Percentiles rank a stretch among this genome's conserved stretches.
Evolutionary conservation across 2,888 invertebrate species (phyloP).

Genomic region (Acronicta leporina): DNA sequence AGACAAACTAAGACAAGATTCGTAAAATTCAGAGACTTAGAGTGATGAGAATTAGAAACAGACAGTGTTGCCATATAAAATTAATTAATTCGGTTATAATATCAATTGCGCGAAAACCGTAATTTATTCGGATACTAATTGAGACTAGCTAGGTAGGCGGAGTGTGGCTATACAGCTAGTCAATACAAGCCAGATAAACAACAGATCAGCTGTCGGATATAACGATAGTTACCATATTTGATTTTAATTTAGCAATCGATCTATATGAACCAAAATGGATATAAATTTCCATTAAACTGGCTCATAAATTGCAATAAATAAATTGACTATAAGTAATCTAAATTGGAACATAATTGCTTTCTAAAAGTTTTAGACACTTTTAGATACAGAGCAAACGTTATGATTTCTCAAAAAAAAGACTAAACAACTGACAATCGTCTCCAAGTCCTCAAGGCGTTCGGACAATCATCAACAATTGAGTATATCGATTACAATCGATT

Average conservation of each 20-base stretch:
- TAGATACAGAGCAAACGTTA: too few relatives aligned
- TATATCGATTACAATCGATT: background rate
- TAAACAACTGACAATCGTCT: background rate
- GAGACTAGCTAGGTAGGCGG: slow-evolving; percentile 33
- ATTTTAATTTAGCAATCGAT: slow-evolving; percentile 36
- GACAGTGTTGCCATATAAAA: slow-evolving; percentile 1
- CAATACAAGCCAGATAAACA: slow-evolving; percentile 37
- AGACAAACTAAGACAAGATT: too few relatives aligned
- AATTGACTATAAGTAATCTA: slow-evolving; percentile 10
- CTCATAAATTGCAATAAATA: slow-evolving; percentile 34
- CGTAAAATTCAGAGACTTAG: too few relatives aligned
- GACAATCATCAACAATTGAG: background rate
- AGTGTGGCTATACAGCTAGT: slow-evolving; percentile 31
- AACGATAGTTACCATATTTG: slow-evolving; percentile 18
- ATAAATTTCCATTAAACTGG: slow-evolving; percentile 36
- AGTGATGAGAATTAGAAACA: too few relatives aligned
- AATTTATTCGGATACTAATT: slow-evolving; percentile 47
- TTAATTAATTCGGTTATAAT: slow-evolving; percentile 32
- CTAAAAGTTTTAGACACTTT: too few relatives aligned
- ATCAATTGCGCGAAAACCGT: slow-evolving; percentile 42
- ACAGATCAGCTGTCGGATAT: slow-evolving; percentile 42
- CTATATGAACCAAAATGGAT: slow-evolving; percentile 27
- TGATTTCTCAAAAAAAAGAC: too few relatives aligned
- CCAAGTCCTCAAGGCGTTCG: background rate
- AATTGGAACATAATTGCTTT: background rate